A percentile compares a stretch with the other conserved stretches of the same genome.
phyloP scores from a whole-genome alignment of 35 echinoderm and acorn worm genomes.

The Anneissia japonica region DNA sequence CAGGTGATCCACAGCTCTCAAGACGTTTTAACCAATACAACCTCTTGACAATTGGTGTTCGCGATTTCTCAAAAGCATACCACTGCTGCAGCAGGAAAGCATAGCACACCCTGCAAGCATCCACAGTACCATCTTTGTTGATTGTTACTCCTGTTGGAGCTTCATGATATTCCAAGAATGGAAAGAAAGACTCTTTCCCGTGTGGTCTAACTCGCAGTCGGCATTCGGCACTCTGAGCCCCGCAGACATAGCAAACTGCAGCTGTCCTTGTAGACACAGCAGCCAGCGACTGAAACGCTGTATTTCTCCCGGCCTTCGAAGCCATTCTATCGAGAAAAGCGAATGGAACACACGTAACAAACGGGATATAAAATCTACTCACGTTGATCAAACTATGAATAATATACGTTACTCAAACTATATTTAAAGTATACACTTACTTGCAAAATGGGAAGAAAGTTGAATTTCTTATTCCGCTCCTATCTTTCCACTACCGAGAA shows the following conservation, averaged over 20 bases:
- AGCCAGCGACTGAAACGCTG: neutral
- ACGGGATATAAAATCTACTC: neutral
- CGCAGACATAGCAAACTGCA: slow-evolving; percentile 84
- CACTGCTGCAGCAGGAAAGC: slow-evolving; percentile 92
- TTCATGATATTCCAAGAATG: slow-evolving; percentile 91
- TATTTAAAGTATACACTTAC: neutral
- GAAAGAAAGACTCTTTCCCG: slow-evolving; percentile 87
- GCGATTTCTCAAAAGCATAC: slow-evolving; percentile 78
- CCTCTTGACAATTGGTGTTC: slow-evolving; percentile 89
- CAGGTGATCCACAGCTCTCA: slow-evolving; percentile 47
- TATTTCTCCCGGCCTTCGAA: neutral
- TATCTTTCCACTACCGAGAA: neutral
- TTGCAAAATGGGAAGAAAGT: neutral
- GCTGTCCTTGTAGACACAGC: neutral
- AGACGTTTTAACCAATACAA: slow-evolving; percentile 86
- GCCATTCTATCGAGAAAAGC: neutral
- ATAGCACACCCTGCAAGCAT: slow-evolving; percentile 79
- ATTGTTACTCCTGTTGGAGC: slow-evolving; percentile 46
- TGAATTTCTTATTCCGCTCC: neutral
- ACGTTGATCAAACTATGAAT: neutral
- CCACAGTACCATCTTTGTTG: slow-evolving; percentile 58
- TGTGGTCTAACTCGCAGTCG: slow-evolving; percentile 64
- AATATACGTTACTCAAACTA: neutral
- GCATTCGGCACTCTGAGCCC: slow-evolving; percentile 66
- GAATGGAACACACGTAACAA: neutral